A percentile compares a stretch with the other conserved stretches of the same genome.
These are phyloP conservation scores for Drosophila quadrilineata DNA, from an alignment of 1,140 invertebrate species.

Conservation along the genomic window DNA sequence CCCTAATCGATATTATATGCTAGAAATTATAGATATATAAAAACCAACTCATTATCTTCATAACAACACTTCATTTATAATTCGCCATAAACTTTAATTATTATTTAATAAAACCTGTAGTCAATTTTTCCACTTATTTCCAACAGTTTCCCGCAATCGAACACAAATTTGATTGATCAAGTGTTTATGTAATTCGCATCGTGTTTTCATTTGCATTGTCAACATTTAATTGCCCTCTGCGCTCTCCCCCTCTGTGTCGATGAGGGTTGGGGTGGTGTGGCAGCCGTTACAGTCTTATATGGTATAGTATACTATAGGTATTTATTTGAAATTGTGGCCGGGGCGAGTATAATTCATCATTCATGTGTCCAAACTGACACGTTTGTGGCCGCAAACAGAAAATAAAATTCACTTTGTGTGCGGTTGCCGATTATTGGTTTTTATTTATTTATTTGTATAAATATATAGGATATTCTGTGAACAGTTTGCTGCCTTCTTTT, in stretches of 20 bases:
- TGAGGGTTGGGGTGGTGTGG: no score
- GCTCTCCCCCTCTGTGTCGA: no score
- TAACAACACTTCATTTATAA: no score
- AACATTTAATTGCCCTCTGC: conserved; percentile 25
- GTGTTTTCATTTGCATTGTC: neutral
- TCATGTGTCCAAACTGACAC: conserved; percentile 76
- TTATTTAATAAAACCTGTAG: no score
- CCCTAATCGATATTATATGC: no score
- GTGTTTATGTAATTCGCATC: neutral
- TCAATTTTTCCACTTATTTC: no score
- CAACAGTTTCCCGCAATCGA: no score
- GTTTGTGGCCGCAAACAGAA: conserved; percentile 72
- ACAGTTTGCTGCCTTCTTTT: conserved; percentile 12
- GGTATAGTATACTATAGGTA: conserved; percentile 10
- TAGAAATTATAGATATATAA: no score
- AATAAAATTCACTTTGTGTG: conserved; percentile 76
- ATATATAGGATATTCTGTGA: no score
- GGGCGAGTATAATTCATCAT: conserved; percentile 68
- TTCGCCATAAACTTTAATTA: no score
- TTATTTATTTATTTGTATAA: conserved; percentile 44
- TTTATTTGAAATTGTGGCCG: conserved; percentile 19
- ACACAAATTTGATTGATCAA: conserved; percentile 15
- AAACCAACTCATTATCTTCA: no score
- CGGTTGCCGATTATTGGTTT: conserved; percentile 57
- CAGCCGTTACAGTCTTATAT: no score